These are phyloP conservation scores for Pectinophora gossypiella DNA, from an alignment of 1,140 invertebrate genomes.

Conservation along the genomic window DNA sequence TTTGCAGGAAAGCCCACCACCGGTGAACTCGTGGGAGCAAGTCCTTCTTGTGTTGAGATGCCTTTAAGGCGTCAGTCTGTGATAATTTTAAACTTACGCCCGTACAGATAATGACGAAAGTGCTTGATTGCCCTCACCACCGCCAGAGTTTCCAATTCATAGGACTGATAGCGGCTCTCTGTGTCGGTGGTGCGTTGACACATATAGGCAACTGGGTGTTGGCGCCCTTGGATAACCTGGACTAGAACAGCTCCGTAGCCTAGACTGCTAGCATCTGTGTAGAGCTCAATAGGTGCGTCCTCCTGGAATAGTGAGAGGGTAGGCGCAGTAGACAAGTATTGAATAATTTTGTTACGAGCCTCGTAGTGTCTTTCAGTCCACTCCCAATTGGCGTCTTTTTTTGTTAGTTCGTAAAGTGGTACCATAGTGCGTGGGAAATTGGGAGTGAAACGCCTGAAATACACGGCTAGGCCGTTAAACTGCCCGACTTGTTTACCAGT, in stretches of 20 bases:
- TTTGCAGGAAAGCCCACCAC: conserved; percentile 31
- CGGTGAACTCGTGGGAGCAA: too few relatives aligned
- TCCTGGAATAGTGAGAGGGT: conserved; percentile 21
- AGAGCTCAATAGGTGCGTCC: conserved; percentile 21
- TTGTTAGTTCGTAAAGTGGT: conserved; percentile 3
- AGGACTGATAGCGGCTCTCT: conserved; percentile 40
- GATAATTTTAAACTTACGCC: conserved; percentile 31
- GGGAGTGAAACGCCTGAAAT: conserved; percentile 53
- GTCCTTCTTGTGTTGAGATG: conserved; percentile 23
- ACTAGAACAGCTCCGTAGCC: conserved; percentile 18
- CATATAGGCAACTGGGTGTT: not conserved
- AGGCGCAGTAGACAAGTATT: conserved; percentile 6
- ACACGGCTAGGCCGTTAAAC: conserved; percentile 45
- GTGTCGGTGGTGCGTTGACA: conserved; percentile 14
- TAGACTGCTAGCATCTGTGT: conserved; percentile 27
- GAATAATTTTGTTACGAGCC: not conserved
- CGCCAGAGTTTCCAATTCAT: conserved; percentile 35
- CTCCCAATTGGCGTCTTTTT: conserved; percentile 3
- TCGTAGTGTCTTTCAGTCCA: conserved; percentile 2
- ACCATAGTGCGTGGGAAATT: conserved; percentile 32
- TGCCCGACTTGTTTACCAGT: conserved; percentile 21
- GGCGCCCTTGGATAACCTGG: conserved; percentile 18
- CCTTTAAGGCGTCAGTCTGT: conserved; percentile 38
- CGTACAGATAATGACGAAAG: conserved; percentile 32
- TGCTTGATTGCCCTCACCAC: conserved; percentile 16